phyloP scores from a whole-genome alignment of 2,888 invertebrate genomes.

The Pterobdella sp. region DNA sequence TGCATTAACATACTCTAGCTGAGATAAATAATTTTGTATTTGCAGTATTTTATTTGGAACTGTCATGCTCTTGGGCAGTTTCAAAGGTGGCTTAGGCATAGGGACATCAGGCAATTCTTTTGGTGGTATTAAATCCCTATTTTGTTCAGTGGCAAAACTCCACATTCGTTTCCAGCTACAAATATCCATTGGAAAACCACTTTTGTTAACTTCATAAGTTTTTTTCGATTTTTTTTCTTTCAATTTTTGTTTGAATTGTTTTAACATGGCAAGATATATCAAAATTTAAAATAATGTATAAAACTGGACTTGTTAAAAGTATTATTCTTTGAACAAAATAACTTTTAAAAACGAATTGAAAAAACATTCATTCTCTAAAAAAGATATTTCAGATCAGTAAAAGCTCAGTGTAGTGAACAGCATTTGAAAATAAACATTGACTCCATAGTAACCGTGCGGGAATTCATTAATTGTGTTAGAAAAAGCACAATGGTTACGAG shows the following conservation, averaged over 20 bases:
- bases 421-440: no score
- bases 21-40: conserved; percentile 48
- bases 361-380: no score
- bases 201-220: conserved; percentile 48
- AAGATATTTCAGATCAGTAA: no score
- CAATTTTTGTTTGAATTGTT: not conserved
- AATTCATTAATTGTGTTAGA: no score
- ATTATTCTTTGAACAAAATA: no score
- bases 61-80: conserved; percentile 40
- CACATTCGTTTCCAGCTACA: conserved; percentile 50
- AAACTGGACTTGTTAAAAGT: no score
- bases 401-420: no score
- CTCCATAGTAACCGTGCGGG: no score
- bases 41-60: conserved; percentile 40
- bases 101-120: conserved; percentile 34
- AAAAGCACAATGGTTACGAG: no score
- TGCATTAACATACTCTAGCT: conserved; percentile 47
- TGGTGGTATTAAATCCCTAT: not conserved
- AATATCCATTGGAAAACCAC: conserved; percentile 49
- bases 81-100: conserved; percentile 43
- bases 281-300: no score
- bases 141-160: conserved; percentile 43
- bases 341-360: no score
- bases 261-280: no score
- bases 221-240: not conserved